Evolutionary conservation across 2,113 vertebrate species (phyloP), one percentile per base, ranked within the genome.

Genomic region (Neogobius melanostomus): DNA sequence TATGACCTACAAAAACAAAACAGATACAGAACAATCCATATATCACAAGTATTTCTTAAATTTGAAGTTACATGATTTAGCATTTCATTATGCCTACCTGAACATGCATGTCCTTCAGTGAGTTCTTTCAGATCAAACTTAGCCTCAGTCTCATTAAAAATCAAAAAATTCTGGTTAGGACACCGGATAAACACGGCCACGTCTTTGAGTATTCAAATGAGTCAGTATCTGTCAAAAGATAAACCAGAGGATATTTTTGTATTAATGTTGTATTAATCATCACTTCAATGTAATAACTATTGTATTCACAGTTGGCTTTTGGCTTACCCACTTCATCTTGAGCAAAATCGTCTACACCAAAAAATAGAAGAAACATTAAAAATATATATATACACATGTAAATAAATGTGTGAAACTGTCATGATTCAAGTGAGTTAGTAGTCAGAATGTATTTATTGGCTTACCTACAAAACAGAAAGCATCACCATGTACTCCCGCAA

Each of bases 381-480:
- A 56, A 17, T 17, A 56, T 56, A 11, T 10, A 7, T 36, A 36
- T 5, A 36, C 3, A 36, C 3, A 3, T 3, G 3, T 36, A 36
- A 36, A 36, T 36, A 5, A 36, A 36, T 36, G 4, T 4, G 4
- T 36, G 28, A 36, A 36, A 36, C 28, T 36, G 28, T 36, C 28
- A 36, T 36, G 28, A 36, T 36, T 36, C 28, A 36, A 5, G 28
- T 36, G 28, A 36, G 28, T 36, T 36, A 36, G 21, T 21, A 21
- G 28, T 36, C 28, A 36, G 28, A 36, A 36, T 36, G 28, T 36
- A 36, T 36, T 36, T 36, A 36, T 36, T 4, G 28, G 8, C 42
- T 68, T 81, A 89, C 89, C 81, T 61, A 8, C 0, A 70, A 87
- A 88, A 62, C 57, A 80, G 62, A 87, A 79, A 50, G 28, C 42